phyloP scores from a whole-genome alignment of 2,113 vertebrate genomes.

The Helogale parvula region DNA sequence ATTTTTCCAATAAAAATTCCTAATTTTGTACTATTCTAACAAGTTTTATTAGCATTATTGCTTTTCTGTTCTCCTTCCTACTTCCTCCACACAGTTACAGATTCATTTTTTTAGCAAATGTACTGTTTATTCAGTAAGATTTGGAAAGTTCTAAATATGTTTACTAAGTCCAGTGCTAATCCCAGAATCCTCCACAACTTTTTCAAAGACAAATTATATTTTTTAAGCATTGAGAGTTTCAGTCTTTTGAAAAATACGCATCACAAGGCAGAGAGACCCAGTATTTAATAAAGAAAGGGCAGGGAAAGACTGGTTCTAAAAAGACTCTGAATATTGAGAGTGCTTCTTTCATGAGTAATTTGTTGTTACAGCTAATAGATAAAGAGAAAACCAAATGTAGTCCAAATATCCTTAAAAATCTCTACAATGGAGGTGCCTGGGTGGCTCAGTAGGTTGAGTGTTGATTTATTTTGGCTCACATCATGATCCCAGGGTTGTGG shows the following conservation, averaged over 20 bases:
- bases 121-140: not conserved
- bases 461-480: too few species aligned
- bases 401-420: not conserved
- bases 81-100: not conserved
- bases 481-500: too few species aligned
- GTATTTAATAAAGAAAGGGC: not conserved
- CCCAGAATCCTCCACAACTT: not conserved
- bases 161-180: not conserved
- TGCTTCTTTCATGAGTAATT: not conserved
- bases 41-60: not conserved
- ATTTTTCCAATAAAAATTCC: not conserved
- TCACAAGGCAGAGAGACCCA: not conserved
- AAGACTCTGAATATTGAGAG: not conserved
- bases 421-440: not conserved
- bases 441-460: too few species aligned
- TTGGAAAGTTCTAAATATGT: not conserved
- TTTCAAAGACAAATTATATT: not conserved
- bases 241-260: not conserved
- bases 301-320: not conserved
- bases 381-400: not conserved
- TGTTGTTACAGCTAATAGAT: not conserved
- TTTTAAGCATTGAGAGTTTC: not conserved
- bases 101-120: not conserved
- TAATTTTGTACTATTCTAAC: not conserved
- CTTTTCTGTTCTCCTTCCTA: not conserved